Conservation (phyloP, 1,140 invertebrate species). For the Heliothis virescens region DNA sequence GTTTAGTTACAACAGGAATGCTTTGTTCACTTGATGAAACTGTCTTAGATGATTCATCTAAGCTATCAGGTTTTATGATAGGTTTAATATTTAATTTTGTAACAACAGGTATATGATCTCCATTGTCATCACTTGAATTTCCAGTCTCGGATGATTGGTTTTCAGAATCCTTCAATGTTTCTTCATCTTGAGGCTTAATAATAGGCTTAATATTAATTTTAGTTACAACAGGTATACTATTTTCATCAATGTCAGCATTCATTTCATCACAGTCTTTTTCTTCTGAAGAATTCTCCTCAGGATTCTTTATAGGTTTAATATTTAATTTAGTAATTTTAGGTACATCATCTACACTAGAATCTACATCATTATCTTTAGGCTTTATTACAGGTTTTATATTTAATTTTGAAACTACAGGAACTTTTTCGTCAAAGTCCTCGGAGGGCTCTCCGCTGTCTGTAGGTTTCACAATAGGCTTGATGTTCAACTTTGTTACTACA, state of each 20-base stretch:
- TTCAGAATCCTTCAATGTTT: conserved; percentile 74
- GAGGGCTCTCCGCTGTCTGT: conserved; percentile 70
- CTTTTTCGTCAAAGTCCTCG: conserved; percentile 72
- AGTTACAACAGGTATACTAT: conserved; percentile 83
- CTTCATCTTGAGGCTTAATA: conserved; percentile 77
- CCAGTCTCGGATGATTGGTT: conserved; percentile 80
- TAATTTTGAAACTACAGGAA: conserved; percentile 84
- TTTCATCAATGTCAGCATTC: conserved; percentile 74
- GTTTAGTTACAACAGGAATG: conserved; percentile 76
- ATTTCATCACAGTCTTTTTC: conserved; percentile 81
- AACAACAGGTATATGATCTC: conserved; percentile 76
- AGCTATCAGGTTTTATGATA: conserved; percentile 71
- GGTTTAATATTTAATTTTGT: conserved; percentile 82
- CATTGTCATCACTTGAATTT: conserved; percentile 81
- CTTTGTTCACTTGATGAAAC: conserved; percentile 67
- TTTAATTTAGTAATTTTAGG: conserved; percentile 84
- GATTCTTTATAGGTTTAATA: conserved; percentile 80
- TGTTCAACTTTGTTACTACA: conserved; percentile 82
- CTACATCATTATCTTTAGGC: conserved; percentile 82
- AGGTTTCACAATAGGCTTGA: conserved; percentile 82
- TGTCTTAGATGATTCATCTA: conserved; percentile 60
- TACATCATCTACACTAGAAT: conserved; percentile 79
- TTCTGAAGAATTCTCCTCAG: conserved; percentile 76
- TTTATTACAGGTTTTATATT: conserved; percentile 83
- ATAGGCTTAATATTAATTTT: conserved; percentile 85